These are phyloP conservation scores for Eptesicus fuscus DNA, from an alignment of 2,113 vertebrate species.

Conservation along the genomic window DNA sequence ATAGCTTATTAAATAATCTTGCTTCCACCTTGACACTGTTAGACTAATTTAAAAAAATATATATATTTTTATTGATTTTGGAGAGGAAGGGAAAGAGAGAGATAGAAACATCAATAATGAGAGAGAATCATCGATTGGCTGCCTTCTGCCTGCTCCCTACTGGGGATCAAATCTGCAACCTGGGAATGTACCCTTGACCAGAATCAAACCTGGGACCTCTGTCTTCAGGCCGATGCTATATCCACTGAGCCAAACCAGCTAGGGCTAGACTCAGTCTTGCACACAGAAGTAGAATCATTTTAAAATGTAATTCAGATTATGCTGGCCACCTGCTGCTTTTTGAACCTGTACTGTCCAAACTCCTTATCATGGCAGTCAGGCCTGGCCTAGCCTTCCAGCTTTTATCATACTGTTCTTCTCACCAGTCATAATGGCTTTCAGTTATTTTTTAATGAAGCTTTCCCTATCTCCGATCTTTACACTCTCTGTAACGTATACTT, in stretches of 20 bases:
- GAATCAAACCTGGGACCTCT: no score
- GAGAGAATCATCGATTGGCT: no score
- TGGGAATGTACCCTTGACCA: no score
- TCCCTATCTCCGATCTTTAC: neutral
- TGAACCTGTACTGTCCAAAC: neutral
- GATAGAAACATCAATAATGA: no score
- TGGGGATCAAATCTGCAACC: no score
- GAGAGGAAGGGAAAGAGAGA: no score
- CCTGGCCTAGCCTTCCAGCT: neutral
- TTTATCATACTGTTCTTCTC: neutral
- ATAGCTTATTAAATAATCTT: neutral
- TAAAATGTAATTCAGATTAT: neutral
- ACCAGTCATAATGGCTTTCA: neutral
- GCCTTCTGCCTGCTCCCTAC: no score
- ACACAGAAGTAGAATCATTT: neutral
- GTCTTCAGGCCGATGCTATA: no score
- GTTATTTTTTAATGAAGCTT: neutral
- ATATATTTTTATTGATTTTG: no score
- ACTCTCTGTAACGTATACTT: neutral
- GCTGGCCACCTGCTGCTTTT: neutral
- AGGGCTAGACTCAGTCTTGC: neutral
- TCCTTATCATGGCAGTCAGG: neutral
- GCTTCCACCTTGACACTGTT: neutral
- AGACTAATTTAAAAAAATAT: no score
- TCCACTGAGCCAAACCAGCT: no score